These are phyloP conservation scores for Notiomystis cincta DNA, from an alignment of 2,113 vertebrate species.

Conservation along the genomic window DNA sequence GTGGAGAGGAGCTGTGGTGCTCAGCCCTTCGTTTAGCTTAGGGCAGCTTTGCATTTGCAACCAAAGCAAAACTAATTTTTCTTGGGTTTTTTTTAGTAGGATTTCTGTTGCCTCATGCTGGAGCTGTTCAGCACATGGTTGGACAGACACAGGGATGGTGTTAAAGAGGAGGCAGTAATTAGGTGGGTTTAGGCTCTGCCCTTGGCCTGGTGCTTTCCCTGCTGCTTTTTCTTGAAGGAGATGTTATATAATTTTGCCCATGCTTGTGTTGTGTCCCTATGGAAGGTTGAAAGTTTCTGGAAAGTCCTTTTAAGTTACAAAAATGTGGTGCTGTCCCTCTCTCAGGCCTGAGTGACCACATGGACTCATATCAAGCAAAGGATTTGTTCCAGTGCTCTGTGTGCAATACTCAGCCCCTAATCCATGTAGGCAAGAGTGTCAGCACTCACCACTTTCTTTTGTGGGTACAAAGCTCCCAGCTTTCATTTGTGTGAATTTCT, in stretches of 20 bases:
- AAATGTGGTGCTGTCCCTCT: neutral
- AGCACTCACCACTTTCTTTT: neutral
- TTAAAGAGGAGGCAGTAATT: neutral
- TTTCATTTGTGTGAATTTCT: neutral
- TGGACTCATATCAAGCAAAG: neutral
- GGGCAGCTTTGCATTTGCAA: neutral
- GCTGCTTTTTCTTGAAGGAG: neutral
- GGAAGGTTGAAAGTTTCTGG: neutral
- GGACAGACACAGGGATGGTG: neutral
- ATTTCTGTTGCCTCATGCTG: neutral
- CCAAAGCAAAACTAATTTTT: neutral
- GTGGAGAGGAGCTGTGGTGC: neutral
- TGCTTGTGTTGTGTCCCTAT: neutral
- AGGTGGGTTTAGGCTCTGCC: neutral
- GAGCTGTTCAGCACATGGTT: neutral
- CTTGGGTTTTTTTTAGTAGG: fast-evolving
- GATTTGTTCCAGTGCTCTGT: neutral
- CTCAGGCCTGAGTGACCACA: neutral
- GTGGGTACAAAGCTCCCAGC: neutral
- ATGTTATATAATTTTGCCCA: neutral
- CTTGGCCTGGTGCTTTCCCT: neutral
- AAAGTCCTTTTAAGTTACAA: neutral
- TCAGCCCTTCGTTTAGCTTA: neutral
- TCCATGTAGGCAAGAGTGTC: neutral
- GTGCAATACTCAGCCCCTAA: neutral